phyloP scores from a whole-genome alignment of 2,113 vertebrate genomes.

The Cyanoderma ruficeps region DNA sequence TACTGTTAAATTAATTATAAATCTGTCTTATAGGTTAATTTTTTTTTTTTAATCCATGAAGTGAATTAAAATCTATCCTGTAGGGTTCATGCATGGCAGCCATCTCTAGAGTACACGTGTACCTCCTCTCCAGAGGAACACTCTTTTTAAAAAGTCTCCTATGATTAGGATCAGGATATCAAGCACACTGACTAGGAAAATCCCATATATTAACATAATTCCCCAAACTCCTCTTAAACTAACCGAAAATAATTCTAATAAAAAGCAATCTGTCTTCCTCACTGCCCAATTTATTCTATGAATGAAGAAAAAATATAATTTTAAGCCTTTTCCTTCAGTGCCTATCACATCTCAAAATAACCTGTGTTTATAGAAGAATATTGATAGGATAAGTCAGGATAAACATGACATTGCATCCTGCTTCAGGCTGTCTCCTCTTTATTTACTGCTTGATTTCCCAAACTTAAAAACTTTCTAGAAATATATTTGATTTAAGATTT shows the following conservation, averaged over 20 bases:
- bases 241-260: not conserved
- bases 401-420: not conserved
- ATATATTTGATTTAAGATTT: not conserved
- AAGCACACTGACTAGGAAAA: not conserved
- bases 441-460: not conserved
- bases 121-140: not conserved
- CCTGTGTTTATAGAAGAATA: not conserved
- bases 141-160: accelerated
- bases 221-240: not conserved
- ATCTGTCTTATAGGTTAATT: not conserved
- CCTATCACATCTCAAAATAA: not conserved
- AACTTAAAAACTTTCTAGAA: not conserved
- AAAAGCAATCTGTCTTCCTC: not conserved
- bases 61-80: not conserved
- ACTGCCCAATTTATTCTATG: not conserved
- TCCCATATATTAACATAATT: not conserved
- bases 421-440: not conserved
- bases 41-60: not conserved
- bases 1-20: not conserved
- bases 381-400: not conserved
- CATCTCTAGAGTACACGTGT: not conserved
- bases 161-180: not conserved
- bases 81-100: not conserved
- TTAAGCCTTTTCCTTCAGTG: not conserved
- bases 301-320: not conserved